Conservation (phyloP, 2,113 vertebrate species). For the Lonchura striata region DNA sequence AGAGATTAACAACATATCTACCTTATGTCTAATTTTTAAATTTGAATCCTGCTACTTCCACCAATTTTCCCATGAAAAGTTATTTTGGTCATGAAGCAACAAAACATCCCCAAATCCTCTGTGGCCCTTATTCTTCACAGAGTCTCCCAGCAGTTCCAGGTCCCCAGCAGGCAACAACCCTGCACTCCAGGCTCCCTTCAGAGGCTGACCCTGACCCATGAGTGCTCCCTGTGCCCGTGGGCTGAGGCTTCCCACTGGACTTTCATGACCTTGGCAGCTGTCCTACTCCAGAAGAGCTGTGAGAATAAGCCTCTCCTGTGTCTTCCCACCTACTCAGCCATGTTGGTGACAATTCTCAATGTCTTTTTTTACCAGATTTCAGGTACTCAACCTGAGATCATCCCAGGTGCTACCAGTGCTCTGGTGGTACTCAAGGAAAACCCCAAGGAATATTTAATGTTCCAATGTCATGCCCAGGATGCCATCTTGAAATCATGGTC, state of each 20-base stretch:
- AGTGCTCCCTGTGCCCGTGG: neutral
- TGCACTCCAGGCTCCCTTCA: neutral
- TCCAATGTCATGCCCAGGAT: neutral
- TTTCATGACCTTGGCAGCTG: neutral
- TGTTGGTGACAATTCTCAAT: accelerated
- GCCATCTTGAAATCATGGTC: neutral
- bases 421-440: neutral
- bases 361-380: neutral
- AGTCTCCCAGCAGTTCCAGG: neutral
- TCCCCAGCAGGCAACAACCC: neutral
- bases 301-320: neutral
- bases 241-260: neutral
- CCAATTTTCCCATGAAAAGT: neutral
- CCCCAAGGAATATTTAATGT: neutral
- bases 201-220: accelerated
- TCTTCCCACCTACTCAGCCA: neutral
- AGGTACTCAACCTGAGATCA: neutral
- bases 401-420: neutral
- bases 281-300: neutral
- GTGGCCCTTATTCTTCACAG: neutral
- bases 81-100: neutral
- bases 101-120: neutral
- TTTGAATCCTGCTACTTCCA: neutral
- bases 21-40: neutral
- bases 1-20: accelerated